phyloP scores from a whole-genome alignment of 1,140 invertebrate species.

The Mamestra configurata region DNA sequence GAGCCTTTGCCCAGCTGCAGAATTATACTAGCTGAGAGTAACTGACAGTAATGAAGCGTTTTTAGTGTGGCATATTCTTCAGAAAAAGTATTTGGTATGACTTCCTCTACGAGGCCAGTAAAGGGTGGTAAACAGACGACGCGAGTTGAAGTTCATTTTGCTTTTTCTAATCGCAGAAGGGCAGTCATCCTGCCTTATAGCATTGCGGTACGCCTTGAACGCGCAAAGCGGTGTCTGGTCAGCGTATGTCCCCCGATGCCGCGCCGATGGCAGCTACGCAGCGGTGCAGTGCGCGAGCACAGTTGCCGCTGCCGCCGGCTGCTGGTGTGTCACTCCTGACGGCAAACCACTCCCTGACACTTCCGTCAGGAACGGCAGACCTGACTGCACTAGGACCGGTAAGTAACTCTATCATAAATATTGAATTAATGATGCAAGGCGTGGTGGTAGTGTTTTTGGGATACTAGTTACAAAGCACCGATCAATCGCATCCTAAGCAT shows the following conservation, averaged over 20 bases:
- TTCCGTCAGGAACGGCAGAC: conserved; percentile 90
- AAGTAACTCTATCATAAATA: conserved; percentile 53
- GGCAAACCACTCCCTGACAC: conserved; percentile 94
- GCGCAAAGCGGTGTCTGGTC: conserved; percentile 71
- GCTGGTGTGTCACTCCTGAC: conserved; percentile 93
- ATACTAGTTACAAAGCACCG: too few species aligned
- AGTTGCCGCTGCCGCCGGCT: conserved; percentile 91
- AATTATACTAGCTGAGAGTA: too few species aligned
- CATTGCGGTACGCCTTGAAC: conserved; percentile 77
- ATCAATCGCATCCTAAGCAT: too few species aligned
- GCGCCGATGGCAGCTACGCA: conserved; percentile 94
- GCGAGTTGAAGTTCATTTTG: too few species aligned
- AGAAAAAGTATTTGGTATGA: neutral
- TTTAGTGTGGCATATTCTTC: too few species aligned
- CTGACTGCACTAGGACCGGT: conserved; percentile 90
- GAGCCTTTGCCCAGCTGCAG: too few species aligned
- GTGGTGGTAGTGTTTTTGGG: too few species aligned
- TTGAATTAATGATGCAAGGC: too few species aligned
- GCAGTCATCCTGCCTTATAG: conserved; percentile 76
- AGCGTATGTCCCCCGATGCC: conserved; percentile 91
- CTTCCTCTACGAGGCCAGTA: neutral
- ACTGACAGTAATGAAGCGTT: too few species aligned
- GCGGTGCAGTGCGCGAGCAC: conserved; percentile 94
- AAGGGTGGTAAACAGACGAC: neutral
- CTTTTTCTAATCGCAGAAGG: conserved; percentile 65